phyloP scores from a whole-genome alignment of 2,888 invertebrate species.

The Idaea straminata region DNA sequence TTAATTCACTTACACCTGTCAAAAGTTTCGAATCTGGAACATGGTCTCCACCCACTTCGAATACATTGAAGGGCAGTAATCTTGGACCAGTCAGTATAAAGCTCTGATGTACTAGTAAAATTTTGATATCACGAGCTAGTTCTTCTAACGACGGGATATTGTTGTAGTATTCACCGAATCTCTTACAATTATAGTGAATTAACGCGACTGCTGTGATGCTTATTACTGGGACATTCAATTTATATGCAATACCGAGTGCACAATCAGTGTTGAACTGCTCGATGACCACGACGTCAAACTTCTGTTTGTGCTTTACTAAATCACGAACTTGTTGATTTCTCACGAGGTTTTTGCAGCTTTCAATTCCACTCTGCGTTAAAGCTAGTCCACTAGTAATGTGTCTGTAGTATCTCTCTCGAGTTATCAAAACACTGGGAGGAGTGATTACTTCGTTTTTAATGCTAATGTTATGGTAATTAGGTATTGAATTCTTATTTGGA shows the following conservation, averaged over 20 bases:
- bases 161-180: conserved; percentile 75
- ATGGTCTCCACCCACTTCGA: conserved; percentile 83
- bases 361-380: conserved; percentile 40
- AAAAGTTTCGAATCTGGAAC: conserved; percentile 67
- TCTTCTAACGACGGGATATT: conserved; percentile 77
- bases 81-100: conserved; percentile 79
- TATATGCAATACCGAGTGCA: conserved; percentile 82
- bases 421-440: conserved; percentile 31
- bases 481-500: conserved; percentile 65
- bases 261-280: conserved; percentile 88
- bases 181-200: conserved; percentile 81
- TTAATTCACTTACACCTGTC: conserved; percentile 56
- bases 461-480: conserved; percentile 80
- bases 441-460: conserved; percentile 23
- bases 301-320: conserved; percentile 60
- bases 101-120: conserved; percentile 82
- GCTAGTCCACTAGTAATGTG: conserved; percentile 34
- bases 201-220: conserved; percentile 78
- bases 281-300: conserved; percentile 84
- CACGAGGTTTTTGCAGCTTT: conserved; percentile 60
- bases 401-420: conserved; percentile 43
- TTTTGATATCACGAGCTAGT: conserved; percentile 76
- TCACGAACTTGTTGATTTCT: conserved; percentile 55
- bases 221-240: conserved; percentile 82
- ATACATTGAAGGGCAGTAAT: conserved; percentile 78